A percentile compares a stretch with the other conserved stretches of the same genome.
Conservation (phyloP, 1,140 invertebrate genomes). For the Aphelenchoides besseyi region DNA sequence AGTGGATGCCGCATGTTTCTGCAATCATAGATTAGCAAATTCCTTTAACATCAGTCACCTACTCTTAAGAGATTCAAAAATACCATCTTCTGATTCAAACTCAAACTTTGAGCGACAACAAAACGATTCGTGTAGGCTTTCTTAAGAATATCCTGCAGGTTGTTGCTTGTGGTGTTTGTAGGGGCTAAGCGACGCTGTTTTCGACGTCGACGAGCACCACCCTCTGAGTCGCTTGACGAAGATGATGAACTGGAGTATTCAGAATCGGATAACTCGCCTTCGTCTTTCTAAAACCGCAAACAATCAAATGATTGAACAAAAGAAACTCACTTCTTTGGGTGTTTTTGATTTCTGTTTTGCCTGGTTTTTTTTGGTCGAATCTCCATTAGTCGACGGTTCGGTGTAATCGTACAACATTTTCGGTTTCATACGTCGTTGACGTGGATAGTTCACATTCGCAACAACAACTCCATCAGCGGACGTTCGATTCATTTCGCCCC, state of each 20-base stretch:
- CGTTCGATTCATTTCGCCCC: conserved; percentile 7
- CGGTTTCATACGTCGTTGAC: background rate
- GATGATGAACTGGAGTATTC: background rate
- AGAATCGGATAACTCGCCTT: background rate
- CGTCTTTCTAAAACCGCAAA: conserved; percentile 11
- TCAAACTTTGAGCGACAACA: background rate
- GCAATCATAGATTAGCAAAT: background rate
- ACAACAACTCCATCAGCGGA: background rate
- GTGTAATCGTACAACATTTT: background rate
- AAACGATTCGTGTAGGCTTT: background rate
- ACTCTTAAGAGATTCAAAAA: background rate
- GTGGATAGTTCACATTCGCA: background rate
- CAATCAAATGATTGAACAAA: background rate
- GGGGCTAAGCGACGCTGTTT: background rate
- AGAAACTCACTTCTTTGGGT: conserved; percentile 1
- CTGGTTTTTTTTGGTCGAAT: background rate
- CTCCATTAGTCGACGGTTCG: background rate
- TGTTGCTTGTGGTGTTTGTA: background rate
- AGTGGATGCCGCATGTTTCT: background rate
- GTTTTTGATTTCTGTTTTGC: background rate
- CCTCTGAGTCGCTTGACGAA: conserved; percentile 8
- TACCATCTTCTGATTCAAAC: background rate
- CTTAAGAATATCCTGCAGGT: background rate
- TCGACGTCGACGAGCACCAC: background rate
- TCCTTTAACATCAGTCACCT: background rate